Conservation (phyloP, 2,888 invertebrate species). For the Gari tellinella region DNA sequence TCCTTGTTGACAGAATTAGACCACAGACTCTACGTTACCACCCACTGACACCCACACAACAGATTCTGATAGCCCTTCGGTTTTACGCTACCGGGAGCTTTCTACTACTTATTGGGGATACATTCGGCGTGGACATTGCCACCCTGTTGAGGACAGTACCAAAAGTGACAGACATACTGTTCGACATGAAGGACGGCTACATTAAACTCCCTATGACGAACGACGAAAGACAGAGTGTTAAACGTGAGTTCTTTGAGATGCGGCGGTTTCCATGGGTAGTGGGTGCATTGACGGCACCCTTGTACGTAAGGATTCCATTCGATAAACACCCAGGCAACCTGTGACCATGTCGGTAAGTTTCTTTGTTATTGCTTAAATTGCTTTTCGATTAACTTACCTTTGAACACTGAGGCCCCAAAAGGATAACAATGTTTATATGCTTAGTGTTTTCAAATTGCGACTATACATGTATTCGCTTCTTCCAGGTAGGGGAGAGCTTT, state of each 20-base stretch:
- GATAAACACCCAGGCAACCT: neutral
- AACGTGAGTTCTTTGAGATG: neutral
- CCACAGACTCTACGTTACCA: neutral
- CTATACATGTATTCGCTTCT: too few species aligned
- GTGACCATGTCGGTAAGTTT: too few species aligned
- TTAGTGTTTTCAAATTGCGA: too few species aligned
- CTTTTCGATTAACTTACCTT: too few species aligned
- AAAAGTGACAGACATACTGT: neutral
- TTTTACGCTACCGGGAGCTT: conserved; percentile 2
- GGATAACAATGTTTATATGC: too few species aligned
- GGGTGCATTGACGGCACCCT: neutral
- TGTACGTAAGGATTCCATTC: neutral
- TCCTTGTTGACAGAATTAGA: neutral
- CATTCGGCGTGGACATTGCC: neutral
- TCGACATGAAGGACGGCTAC: too few species aligned
- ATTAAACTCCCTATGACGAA: too few species aligned
- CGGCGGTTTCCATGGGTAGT: neutral
- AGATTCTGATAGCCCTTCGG: neutral
- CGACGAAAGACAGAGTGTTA: neutral
- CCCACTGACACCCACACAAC: neutral
- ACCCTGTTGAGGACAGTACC: neutral
- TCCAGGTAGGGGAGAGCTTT: too few species aligned
- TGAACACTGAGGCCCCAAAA: too few species aligned
- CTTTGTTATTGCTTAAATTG: too few species aligned
- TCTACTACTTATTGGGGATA: conserved; percentile 8